Evolutionary conservation across 1,140 invertebrate species (phyloP), one percentile per base, ranked within the genome.

Genomic region (Cotesia vestalis): DNA sequence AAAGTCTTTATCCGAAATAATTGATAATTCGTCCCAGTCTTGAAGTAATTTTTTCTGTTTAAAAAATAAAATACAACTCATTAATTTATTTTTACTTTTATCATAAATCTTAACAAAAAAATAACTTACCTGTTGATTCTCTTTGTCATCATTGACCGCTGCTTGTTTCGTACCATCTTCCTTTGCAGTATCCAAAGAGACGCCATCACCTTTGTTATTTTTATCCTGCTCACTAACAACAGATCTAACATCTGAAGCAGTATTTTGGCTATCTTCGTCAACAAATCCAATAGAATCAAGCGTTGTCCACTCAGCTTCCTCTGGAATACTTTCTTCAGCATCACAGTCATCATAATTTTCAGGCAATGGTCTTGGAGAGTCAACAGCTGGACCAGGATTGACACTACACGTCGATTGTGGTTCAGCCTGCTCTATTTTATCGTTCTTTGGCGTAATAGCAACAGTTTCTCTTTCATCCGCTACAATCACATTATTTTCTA

Each of bases 261-360:
- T 51, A 14, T n/a, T 4, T 5, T 59, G 11, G 27, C 12, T n/a
- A 59, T 55, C 52, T n/a, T 20, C 62, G 1, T 68, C 66, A 20
- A 60, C 14, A 27, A 59, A 38, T 0, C 53, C 53, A 11, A 60
- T 36, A 12, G 66, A 59, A 20, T 68, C 36, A 4, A 68, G n/a
- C 6, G 53, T 60, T 4, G 36, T 68, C 66, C 66, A 68, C 11
- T 38, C 53, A 11, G 9, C 4, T 20, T 20, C 62, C 46, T 67
- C 51, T n/a, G 51, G 66, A 51, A 51, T 66, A 52, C 38, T 66
- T 5, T 66, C 63, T 2, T 66, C 38, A 17, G 5, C 38, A 20
- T 46, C 61, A 20, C 27, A 17, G 27, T 17, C 12, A 17, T 38
- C 38, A 14, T 52, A 4, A 14, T 14, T 20, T 12, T 36, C 36